Conservation (phyloP, 1,140 invertebrate genomes). For the Nephila pilipes region DNA sequence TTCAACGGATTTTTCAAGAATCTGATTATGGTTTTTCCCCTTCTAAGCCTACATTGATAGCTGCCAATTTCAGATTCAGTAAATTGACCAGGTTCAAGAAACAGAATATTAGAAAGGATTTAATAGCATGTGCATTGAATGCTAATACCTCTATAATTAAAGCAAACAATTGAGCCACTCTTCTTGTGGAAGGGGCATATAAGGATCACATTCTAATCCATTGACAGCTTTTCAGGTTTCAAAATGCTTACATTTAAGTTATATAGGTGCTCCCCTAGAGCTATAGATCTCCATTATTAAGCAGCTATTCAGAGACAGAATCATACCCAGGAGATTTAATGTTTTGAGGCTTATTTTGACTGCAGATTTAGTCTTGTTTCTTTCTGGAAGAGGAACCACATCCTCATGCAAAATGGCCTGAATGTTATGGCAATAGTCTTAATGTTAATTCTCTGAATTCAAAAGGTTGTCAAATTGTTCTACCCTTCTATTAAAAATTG, state of each 20-base stretch:
- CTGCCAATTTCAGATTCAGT: slow-evolving; percentile 8
- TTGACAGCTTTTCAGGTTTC: background rate
- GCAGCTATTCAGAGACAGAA: background rate
- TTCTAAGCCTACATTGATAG: slow-evolving; percentile 25
- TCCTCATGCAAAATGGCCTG: background rate
- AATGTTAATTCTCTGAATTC: background rate
- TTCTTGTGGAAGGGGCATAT: no score
- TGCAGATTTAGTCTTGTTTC: background rate
- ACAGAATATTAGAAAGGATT: background rate
- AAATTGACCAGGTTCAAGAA: background rate
- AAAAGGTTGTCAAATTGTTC: background rate
- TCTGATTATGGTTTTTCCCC: no score
- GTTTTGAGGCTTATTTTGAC: background rate
- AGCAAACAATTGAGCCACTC: background rate
- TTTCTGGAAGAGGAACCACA: background rate
- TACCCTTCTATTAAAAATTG: background rate
- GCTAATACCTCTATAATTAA: background rate
- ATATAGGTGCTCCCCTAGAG: background rate
- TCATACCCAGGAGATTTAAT: background rate
- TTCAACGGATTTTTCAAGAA: background rate
- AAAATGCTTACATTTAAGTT: background rate
- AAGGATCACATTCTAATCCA: background rate
- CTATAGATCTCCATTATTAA: background rate
- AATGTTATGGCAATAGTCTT: background rate
- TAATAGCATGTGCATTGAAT: background rate